Conservation (phyloP, 1,140 invertebrate genomes). For the Theocolax elegans region DNA sequence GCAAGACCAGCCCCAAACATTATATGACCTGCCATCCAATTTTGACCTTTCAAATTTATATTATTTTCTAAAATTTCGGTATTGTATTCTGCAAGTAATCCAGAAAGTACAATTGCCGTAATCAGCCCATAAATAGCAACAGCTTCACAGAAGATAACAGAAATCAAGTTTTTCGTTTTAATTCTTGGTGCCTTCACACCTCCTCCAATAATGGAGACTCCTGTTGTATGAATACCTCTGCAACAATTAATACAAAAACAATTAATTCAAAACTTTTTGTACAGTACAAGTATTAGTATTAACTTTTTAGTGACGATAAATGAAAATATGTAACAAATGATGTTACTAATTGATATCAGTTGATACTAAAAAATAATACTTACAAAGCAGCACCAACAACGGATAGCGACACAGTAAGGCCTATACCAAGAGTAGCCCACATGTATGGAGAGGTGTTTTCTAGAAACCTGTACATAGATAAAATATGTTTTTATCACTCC, state of each 20-base stretch:
- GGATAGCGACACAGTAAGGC: slow-evolving; percentile 91
- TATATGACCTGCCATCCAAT: slow-evolving; percentile 86
- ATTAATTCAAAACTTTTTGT: no score
- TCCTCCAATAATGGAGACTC: slow-evolving; percentile 94
- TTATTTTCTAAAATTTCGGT: slow-evolving; percentile 46
- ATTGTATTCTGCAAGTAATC: slow-evolving; percentile 76
- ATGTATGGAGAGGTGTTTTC: slow-evolving; percentile 88
- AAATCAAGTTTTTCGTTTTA: slow-evolving; percentile 99
- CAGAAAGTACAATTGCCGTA: slow-evolving; percentile 94
- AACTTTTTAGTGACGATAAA: background rate
- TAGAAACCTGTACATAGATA: slow-evolving; percentile 74
- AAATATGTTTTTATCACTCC: background rate
- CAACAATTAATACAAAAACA: slow-evolving; percentile 39
- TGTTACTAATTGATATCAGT: no score
- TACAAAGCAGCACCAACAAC: slow-evolving; percentile 97
- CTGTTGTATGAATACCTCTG: slow-evolving; percentile 94
- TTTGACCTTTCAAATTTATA: slow-evolving; percentile 63
- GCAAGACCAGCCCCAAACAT: slow-evolving; percentile 96
- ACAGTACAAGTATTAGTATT: slow-evolving; percentile 1
- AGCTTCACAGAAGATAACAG: slow-evolving; percentile 98
- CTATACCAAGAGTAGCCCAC: slow-evolving; percentile 94
- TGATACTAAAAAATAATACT: slow-evolving; percentile 58
- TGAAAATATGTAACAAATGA: background rate
- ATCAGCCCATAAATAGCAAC: slow-evolving; percentile 99
- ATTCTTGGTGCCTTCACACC: slow-evolving; percentile 99